Conservation (phyloP, 2,888 invertebrate genomes). For the Cordilura impudica region DNA sequence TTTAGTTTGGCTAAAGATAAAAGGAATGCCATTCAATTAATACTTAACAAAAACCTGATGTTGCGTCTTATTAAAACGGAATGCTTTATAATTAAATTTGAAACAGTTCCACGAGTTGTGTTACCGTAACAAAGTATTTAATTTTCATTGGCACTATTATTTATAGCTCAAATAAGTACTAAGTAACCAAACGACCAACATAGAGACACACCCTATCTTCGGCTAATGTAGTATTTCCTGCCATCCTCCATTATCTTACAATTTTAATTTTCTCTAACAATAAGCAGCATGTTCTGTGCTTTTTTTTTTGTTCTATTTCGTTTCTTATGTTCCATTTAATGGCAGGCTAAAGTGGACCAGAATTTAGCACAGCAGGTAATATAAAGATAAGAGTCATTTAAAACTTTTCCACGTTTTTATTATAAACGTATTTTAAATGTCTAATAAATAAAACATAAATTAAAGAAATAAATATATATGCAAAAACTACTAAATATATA, state of each 20-base stretch:
- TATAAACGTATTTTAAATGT: conserved; percentile 23
- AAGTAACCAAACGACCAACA: neutral
- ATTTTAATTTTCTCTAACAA: conserved; percentile 53
- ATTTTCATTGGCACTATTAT: conserved; percentile 23
- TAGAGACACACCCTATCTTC: neutral
- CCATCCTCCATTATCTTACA: conserved; percentile 37
- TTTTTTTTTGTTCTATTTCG: neutral
- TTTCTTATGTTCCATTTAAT: conserved; percentile 3
- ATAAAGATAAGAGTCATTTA: conserved; percentile 37
- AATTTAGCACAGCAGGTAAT: conserved; percentile 31
- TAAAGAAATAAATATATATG: neutral
- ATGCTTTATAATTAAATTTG: no score
- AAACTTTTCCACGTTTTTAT: conserved; percentile 36
- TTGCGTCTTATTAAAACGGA: no score
- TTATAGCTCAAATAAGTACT: neutral
- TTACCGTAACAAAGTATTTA: no score
- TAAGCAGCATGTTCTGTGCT: conserved; percentile 43
- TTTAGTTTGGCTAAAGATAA: no score
- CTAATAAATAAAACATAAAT: conserved; percentile 37
- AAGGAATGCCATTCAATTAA: no score
- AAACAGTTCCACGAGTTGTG: no score
- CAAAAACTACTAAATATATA: neutral
- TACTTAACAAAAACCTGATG: no score
- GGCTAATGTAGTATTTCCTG: conserved; percentile 27
- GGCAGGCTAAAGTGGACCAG: neutral